Conservation (phyloP, 92 coral and sea anemone genomes). For the Zoanthus sansibaricus region DNA sequence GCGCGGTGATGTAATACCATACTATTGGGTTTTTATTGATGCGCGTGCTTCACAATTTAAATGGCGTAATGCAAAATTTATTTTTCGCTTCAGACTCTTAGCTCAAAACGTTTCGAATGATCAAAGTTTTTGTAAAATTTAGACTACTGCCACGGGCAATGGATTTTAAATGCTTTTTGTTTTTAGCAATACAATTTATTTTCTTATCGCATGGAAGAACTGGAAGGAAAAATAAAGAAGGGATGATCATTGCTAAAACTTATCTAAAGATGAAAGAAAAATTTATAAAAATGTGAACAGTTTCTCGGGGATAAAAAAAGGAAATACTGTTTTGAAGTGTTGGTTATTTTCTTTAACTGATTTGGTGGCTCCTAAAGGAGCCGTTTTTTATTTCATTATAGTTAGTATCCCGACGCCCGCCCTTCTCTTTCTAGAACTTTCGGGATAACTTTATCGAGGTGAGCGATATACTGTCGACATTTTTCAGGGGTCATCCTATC, state of each 20-base stretch:
- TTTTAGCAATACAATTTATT: neutral
- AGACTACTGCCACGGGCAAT: too few relatives aligned
- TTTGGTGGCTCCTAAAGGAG: slow-evolving; percentile 92
- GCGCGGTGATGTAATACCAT: too few relatives aligned
- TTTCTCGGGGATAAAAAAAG: neutral
- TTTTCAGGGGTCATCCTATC: slow-evolving; percentile 34
- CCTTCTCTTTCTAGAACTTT: slow-evolving; percentile 53
- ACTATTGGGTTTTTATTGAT: too few relatives aligned
- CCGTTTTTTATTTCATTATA: slow-evolving; percentile 55
- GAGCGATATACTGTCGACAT: slow-evolving; percentile 27
- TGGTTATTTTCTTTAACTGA: slow-evolving; percentile 20
- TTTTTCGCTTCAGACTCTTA: neutral
- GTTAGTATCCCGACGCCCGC: slow-evolving; percentile 49
- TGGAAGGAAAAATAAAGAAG: neutral
- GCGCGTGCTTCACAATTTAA: too few relatives aligned
- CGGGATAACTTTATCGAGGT: slow-evolving; percentile 44
- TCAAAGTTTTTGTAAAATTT: neutral
- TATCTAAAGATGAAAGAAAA: neutral
- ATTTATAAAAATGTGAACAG: neutral
- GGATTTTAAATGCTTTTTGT: neutral
- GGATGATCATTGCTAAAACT: neutral
- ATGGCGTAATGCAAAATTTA: neutral
- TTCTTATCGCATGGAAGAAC: neutral
- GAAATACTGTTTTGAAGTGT: neutral
- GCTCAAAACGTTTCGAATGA: neutral